Conservation (phyloP, 2,797 vertebrate genomes). For the Sebastes itinus region DNA sequence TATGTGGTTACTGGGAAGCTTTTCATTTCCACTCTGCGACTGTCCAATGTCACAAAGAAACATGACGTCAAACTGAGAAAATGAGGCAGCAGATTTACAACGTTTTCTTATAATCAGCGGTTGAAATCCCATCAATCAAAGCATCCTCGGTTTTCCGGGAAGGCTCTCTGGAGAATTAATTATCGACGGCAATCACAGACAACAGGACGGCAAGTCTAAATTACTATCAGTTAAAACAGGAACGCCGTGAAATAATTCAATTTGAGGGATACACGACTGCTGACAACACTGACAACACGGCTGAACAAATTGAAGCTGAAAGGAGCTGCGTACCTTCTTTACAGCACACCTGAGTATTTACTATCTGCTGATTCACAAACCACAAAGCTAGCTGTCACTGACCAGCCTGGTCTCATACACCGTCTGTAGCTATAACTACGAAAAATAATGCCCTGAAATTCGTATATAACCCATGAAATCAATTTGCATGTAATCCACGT, state of each 20-base stretch:
- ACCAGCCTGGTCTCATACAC: no score
- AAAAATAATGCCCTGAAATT: no score
- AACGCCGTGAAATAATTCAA: not conserved
- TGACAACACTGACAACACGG: not conserved
- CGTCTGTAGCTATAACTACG: no score
- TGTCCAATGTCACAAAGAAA: not conserved
- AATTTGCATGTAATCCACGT: no score
- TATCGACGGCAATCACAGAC: not conserved
- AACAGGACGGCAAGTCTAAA: not conserved
- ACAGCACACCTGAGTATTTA: no score
- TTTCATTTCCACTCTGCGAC: not conserved
- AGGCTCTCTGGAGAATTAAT: not conserved
- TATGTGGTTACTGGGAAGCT: no score
- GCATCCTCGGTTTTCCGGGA: not conserved
- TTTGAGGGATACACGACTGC: not conserved
- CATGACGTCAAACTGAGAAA: not conserved
- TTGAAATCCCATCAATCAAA: not conserved
- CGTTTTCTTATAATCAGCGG: not conserved
- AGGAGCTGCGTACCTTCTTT: not conserved
- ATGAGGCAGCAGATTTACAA: not conserved
- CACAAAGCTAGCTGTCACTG: no score
- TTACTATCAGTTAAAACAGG: not conserved
- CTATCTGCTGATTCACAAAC: no score
- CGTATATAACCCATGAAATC: no score
- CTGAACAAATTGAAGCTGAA: not conserved